These are phyloP conservation scores for Lutraria rhynchaena DNA, from an alignment of 1,140 invertebrate species.

Conservation along the genomic window DNA sequence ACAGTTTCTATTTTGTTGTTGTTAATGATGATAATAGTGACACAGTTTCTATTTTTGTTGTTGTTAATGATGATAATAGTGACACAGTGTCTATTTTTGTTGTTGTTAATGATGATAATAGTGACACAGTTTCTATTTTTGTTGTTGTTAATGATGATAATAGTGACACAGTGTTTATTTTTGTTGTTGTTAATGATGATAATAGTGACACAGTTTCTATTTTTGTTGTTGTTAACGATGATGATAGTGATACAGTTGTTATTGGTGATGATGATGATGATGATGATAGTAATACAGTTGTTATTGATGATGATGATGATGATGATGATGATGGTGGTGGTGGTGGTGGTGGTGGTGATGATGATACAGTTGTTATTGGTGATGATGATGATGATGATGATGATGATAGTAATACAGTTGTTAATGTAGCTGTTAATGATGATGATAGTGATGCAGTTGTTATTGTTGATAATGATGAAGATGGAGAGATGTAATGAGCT, in stretches of 20 bases:
- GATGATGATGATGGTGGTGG: neutral
- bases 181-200: constrained; percentile 1
- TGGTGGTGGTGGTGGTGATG: constrained; percentile 11
- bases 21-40: neutral
- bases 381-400: constrained; percentile 16
- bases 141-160: neutral
- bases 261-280: constrained; percentile 4
- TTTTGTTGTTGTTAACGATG: constrained; percentile 2
- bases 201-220: neutral
- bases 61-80: neutral
- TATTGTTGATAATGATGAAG: neutral
- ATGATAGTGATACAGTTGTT: neutral
- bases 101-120: constrained; percentile 7
- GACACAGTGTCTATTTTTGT: neutral
- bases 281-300: neutral
- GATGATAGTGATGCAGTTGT: neutral
- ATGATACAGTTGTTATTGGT: neutral
- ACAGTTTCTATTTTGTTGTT: too few species aligned
- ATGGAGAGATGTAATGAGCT: too few species aligned
- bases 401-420: neutral
- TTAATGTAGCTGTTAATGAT: neutral
- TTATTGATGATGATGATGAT: constrained; percentile 8
- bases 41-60: neutral
- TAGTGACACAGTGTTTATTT: too few species aligned
- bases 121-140: neutral